Base-by-base conservation (phyloP, 2,113 vertebrate species). In the Callorhinus ursinus region DNA sequence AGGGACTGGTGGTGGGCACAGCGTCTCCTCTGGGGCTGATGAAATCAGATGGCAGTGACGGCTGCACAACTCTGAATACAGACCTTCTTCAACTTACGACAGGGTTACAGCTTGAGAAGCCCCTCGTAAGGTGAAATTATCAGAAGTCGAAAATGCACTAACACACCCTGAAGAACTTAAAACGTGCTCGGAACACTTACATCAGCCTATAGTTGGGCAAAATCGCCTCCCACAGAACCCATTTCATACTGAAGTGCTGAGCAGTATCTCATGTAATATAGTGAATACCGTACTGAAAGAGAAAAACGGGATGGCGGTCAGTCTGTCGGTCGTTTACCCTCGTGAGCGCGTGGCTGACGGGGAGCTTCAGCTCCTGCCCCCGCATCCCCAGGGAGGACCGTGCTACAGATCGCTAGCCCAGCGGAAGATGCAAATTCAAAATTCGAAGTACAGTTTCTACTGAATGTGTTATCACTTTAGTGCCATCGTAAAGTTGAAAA, bases 21-120 rank as follows among this genome's bases (percentile, higher is more conserved):
- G 63, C 14, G 14, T 33, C 69, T 46, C 90, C 19, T 33, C 16
- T 13, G 1, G 28, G 90, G 77, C 21, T 26, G 19, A 71, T 10
- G 2, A 46, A 24, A 69, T 13, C 8, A 11, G 14, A 14, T 21
- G 11, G 57, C 7, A 9, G 22, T 1, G 3, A 63, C 1, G 5
- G 72, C 57, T 55, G 28, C 19, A 18, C 36, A 69, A n/a, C 26
- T 92, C 19, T 55, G 31, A 42, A 57, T 5, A n/a, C 46, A 18
- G 72, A 39, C 22, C 39, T 42, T 76, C 72, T 69, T 19, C 16
- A 19, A 18, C 67, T n/a, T 26, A 15, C 1, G 3, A 26, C 12
- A 26, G 39, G 12, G 39, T 16, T 42, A 46, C 39, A 6, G 39
- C 39, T 26, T 7, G 22, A 28, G 72, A 8, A 76, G 39, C 39